Evolutionary conservation across 2,797 vertebrate species (phyloP).

Genomic region (Sebastes matsubarae): DNA sequence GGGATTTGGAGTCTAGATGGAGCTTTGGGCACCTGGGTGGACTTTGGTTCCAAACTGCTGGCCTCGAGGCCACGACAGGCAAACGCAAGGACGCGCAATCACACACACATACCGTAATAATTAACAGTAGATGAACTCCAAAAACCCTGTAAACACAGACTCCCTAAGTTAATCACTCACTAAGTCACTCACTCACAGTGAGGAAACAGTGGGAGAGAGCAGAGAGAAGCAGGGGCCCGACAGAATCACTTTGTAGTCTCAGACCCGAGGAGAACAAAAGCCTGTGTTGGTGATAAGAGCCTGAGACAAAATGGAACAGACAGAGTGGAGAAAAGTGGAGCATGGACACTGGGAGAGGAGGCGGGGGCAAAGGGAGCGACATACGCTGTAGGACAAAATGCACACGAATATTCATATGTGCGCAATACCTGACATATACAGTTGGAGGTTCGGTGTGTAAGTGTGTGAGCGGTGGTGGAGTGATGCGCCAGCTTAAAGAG

Average conservation of each 20-base stretch:
- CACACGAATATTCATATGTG: constrained; percentile 22
- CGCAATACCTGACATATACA: neutral
- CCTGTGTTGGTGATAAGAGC: constrained; percentile 65
- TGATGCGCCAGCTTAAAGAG: constrained; percentile 49
- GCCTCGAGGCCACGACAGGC: constrained; percentile 4
- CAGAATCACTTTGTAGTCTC: constrained; percentile 67
- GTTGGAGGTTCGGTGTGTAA: neutral
- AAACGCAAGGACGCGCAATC: neutral
- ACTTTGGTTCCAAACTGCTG: neutral
- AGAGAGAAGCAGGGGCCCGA: constrained; percentile 35
- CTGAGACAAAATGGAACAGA: constrained; percentile 69
- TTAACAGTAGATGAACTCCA: constrained; percentile 13
- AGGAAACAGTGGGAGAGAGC: constrained; percentile 43
- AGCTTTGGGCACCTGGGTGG: neutral
- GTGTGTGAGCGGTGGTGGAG: constrained; percentile 24
- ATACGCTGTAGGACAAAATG: constrained; percentile 36
- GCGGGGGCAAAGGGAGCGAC: constrained; percentile 29
- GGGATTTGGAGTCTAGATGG: constrained; percentile 39
- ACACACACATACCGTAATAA: neutral
- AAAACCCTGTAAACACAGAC: constrained; percentile 22
- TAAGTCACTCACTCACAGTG: constrained; percentile 1
- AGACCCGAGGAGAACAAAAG: constrained; percentile 66
- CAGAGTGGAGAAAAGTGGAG: constrained; percentile 62
- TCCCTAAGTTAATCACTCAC: constrained; percentile 39
- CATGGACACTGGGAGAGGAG: constrained; percentile 55